Evolutionary conservation across 2,113 vertebrate species (phyloP).

Genomic region (Nycticorax nycticorax): DNA sequence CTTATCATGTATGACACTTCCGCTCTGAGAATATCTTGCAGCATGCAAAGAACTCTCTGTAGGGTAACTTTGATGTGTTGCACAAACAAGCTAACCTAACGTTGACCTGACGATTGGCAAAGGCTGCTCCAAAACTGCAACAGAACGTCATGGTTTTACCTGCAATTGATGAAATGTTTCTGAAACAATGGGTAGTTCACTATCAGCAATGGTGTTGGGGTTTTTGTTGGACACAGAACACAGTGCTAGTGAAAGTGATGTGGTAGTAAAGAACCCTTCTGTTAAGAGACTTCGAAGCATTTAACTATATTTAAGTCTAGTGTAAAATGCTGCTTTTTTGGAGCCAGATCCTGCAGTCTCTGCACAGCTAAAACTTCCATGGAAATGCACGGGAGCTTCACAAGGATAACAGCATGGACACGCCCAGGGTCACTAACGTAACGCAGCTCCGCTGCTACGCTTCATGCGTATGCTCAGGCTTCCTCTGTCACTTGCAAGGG

Average conservation of each 20-base stretch:
- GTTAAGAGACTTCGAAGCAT: background rate
- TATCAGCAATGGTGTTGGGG: background rate
- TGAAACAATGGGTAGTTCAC: background rate
- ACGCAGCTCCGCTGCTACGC: background rate
- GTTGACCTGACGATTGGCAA: background rate
- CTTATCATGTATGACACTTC: conserved; percentile 67
- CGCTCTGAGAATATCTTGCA: conserved; percentile 69
- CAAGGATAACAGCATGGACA: background rate
- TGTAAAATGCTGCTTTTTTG: conserved; percentile 10
- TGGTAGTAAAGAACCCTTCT: background rate
- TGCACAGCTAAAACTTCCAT: background rate
- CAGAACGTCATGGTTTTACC: background rate
- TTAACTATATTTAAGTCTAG: background rate
- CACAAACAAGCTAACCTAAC: conserved; percentile 51
- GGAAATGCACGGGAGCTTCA: background rate
- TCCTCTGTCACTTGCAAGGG: background rate
- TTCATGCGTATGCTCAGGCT: background rate
- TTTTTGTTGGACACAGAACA: background rate
- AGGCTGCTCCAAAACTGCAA: background rate
- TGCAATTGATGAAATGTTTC: background rate
- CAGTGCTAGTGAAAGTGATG: background rate
- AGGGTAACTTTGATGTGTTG: conserved; percentile 61
- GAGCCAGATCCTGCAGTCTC: conserved; percentile 53
- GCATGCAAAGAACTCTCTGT: conserved; percentile 76
- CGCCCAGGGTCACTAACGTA: background rate